Conservation (phyloP, 1,140 invertebrate species). For the Apis laboriosa region DNA sequence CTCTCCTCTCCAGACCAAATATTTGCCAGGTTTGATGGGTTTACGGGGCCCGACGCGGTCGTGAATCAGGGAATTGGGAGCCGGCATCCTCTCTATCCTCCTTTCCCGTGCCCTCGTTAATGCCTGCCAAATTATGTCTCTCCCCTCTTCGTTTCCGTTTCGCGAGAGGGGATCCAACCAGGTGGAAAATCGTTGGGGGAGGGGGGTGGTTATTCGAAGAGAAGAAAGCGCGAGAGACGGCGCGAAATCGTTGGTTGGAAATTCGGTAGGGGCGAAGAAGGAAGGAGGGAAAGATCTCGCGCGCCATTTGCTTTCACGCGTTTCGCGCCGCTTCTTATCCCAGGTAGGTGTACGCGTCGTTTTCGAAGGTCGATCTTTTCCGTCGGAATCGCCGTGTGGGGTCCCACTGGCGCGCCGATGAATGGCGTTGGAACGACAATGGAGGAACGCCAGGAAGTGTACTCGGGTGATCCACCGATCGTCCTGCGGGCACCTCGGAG, state of each 20-base stretch:
- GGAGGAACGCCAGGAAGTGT: slow-evolving; percentile 73
- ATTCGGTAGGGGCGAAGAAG: slow-evolving; percentile 2
- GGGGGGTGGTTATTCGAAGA: not conserved
- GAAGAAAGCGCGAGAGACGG: slow-evolving; percentile 9
- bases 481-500: slow-evolving; percentile 52
- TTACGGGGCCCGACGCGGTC: slow-evolving; percentile 53
- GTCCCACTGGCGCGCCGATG: slow-evolving; percentile 68
- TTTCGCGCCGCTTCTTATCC: slow-evolving; percentile 66
- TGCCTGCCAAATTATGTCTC: slow-evolving; percentile 11
- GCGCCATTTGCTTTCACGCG: slow-evolving; percentile 68
- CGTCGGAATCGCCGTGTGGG: slow-evolving; percentile 74
- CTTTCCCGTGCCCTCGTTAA: slow-evolving; percentile 33
- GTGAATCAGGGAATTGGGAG: slow-evolving; percentile 52
- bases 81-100: slow-evolving; percentile 25
- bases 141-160: not conserved
- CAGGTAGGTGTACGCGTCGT: slow-evolving; percentile 55
- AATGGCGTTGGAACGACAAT: slow-evolving; percentile 72
- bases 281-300: slow-evolving; percentile 56
- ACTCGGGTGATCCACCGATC: slow-evolving; percentile 73
- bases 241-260: slow-evolving; percentile 17
- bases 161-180: not conserved
- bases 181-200: not conserved
- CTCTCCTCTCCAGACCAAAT: slow-evolving; percentile 60
- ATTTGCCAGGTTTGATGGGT: slow-evolving; percentile 71
- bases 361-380: slow-evolving; percentile 41